A percentile compares a stretch with the other conserved stretches of the same genome.
These are phyloP conservation scores for Drosophila mauritiana DNA, from an alignment of 1,140 invertebrate species.

Conservation along the genomic window DNA sequence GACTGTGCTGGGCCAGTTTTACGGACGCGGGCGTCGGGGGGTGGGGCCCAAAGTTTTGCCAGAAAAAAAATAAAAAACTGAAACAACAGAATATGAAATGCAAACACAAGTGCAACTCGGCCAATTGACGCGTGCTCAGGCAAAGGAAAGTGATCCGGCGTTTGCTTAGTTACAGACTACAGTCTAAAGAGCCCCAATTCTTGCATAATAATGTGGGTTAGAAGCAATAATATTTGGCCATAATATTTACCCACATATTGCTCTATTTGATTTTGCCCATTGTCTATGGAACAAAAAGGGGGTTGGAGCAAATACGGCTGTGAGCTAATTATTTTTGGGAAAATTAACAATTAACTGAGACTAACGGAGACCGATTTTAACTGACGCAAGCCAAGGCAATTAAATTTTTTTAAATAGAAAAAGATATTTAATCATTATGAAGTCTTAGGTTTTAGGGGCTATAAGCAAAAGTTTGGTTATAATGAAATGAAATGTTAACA, in stretches of 20 bases:
- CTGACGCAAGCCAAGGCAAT: not conserved
- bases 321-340: slow-evolving; percentile 27
- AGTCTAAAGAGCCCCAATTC: slow-evolving; percentile 55
- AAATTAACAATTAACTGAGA: slow-evolving; percentile 2
- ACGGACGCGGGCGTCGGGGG: no score
- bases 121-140: slow-evolving; percentile 54
- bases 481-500: no score
- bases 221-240: slow-evolving; percentile 53
- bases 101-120: slow-evolving; percentile 71
- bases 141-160: slow-evolving; percentile 53
- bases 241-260: slow-evolving; percentile 47
- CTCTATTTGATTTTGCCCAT: slow-evolving; percentile 9
- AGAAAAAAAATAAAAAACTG: slow-evolving; percentile 38
- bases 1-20: not conserved
- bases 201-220: slow-evolving; percentile 75
- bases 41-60: slow-evolving; percentile 23
- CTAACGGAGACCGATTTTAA: slow-evolving; percentile 4
- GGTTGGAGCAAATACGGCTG: slow-evolving; percentile 15
- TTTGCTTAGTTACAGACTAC: slow-evolving; percentile 70
- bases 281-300: slow-evolving; percentile 10
- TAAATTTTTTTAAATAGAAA: not conserved
- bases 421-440: not conserved
- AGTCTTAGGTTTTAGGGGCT: not conserved
- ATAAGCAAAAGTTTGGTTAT: not conserved
- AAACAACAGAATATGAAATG: slow-evolving; percentile 55